Evolutionary conservation across 1,140 invertebrate genomes (phyloP).

Genomic region (Tetramorium alpestre): DNA sequence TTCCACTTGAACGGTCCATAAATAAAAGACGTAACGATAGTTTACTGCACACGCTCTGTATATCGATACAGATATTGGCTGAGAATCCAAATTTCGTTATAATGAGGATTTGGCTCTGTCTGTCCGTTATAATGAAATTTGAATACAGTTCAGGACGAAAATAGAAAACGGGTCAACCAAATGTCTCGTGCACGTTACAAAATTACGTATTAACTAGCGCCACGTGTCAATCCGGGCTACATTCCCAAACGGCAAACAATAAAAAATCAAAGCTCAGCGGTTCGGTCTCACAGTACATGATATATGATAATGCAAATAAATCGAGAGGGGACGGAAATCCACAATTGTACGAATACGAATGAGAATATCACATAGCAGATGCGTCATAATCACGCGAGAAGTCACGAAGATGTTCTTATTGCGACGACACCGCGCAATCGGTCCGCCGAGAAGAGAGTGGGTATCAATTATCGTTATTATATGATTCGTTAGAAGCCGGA

Average conservation of each 20-base stretch:
- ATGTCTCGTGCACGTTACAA: conserved; percentile 39
- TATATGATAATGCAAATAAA: not conserved
- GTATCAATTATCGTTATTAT: conserved; percentile 49
- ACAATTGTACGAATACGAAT: not conserved
- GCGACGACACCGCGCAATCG: conserved; percentile 5
- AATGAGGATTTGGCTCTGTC: conserved; percentile 37
- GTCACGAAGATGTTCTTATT: conserved; percentile 20
- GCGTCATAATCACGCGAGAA: not conserved
- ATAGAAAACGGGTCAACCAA: conserved; percentile 56
- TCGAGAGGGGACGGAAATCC: not conserved
- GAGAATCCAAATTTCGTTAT: conserved; percentile 20
- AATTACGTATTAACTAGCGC: conserved; percentile 26
- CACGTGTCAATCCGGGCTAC: not conserved
- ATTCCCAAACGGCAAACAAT: not conserved
- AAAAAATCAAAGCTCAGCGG: not conserved
- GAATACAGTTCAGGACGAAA: conserved; percentile 52
- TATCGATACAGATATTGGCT: no score
- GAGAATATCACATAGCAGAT: not conserved
- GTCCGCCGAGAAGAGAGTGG: not conserved
- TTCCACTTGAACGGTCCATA: not conserved
- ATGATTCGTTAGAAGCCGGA: not conserved
- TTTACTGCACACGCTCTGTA: not conserved
- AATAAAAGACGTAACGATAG: conserved; percentile 1
- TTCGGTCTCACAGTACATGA: not conserved
- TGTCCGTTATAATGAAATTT: conserved; percentile 47